These are phyloP conservation scores for Laupala kohalensis DNA, from an alignment of 1,140 invertebrate genomes.

Conservation along the genomic window DNA sequence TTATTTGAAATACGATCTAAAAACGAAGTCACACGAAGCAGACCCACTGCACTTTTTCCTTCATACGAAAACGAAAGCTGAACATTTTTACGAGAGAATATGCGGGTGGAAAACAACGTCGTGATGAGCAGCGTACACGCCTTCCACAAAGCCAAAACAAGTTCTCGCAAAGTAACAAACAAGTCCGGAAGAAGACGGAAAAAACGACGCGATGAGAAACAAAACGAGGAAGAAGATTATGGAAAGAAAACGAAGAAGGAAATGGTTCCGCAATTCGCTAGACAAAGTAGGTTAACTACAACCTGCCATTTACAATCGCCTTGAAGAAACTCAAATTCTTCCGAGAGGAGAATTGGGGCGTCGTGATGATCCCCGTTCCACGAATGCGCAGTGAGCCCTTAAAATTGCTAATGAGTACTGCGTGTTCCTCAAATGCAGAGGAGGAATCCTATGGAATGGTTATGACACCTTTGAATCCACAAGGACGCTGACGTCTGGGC, in stretches of 20 bases:
- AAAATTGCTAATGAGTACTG: background rate
- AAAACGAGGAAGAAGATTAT: background rate
- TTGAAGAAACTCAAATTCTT: background rate
- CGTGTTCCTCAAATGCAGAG: background rate
- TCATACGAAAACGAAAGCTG: background rate
- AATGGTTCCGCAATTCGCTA: background rate
- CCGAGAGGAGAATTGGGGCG: background rate
- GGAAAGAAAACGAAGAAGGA: background rate
- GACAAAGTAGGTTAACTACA: background rate
- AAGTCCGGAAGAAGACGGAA: too few species aligned
- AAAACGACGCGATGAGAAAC: too few species aligned
- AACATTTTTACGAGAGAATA: background rate
- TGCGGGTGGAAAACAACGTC: background rate
- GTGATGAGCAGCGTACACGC: background rate
- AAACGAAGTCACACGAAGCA: too few species aligned
- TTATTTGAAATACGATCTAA: too few species aligned
- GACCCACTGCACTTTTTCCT: background rate
- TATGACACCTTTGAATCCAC: background rate
- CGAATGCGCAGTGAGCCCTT: background rate
- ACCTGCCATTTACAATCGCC: background rate
- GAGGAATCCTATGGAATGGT: background rate
- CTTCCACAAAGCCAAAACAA: background rate
- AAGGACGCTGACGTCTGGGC: too few species aligned
- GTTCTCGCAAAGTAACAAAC: too few species aligned
- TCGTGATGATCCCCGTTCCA: background rate